Base-by-base conservation (phyloP, 2,113 vertebrate species). In the Numenius arquata region DNA sequence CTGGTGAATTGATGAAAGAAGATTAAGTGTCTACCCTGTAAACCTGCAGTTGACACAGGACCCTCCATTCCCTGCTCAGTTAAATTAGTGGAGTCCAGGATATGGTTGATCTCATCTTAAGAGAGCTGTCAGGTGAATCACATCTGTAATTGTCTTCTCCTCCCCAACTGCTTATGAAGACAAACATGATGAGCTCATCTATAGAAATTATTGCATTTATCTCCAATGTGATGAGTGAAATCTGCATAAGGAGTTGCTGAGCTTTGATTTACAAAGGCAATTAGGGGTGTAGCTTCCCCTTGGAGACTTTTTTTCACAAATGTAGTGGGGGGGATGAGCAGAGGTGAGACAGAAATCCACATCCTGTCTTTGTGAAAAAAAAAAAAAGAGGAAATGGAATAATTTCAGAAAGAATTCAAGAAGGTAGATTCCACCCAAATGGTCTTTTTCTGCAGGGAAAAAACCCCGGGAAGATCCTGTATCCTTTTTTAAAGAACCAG, bases 101-200 rank as follows among this genome's bases (percentile, higher is more conserved):
- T 48, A 43, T 30, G 52, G 12, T 52, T 87, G 78, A 14, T 40
- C n/a, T 63, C n/a, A 32, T 43, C 8, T 21, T 48, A 76, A 9
- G 72, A 56, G 34, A 43, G 12, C 36, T 40, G 18, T 38, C 32
- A 21, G 22, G 18, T 67, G 62, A 65, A 45, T 48, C 22, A 13
- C 21, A 70, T 0, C 0, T 11, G 17, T 27, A 13, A 73, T 48
- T 68, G 13, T n/a, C 13, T 68, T 16, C 34, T 55, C 36, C 8
- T 92, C 63, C 72, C 62, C 21, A 32, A 9, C 48, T 76, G 43
- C 15, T 29, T 66, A 7, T 15, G 40, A 55, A 63, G 47, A 50
- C 1, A 2, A 63, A 67, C 2, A 3, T 45, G 43, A 32, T 36
- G 36, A 68, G 21, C 8, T 83, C 56, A 82, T 6, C 30, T 63